These are phyloP conservation scores for Octonoba sinensis DNA, from an alignment of 2,888 invertebrate genomes.

Conservation along the genomic window DNA sequence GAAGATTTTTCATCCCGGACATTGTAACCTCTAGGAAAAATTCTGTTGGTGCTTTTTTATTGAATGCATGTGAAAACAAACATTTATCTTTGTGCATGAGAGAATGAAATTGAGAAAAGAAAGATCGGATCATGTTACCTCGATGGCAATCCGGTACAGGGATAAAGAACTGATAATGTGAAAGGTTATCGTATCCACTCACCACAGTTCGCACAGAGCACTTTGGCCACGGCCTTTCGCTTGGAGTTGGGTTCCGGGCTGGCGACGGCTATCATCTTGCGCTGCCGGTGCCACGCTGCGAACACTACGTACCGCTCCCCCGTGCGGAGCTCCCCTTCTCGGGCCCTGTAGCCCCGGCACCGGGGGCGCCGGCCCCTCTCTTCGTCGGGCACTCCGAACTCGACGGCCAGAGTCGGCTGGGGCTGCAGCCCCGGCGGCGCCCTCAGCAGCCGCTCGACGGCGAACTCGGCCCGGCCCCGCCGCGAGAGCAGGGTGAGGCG, in stretches of 20 bases:
- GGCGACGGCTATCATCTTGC: slow-evolving; percentile 49
- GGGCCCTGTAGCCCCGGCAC: slow-evolving; percentile 35
- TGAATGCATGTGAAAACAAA: no score
- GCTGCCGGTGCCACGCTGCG: slow-evolving; percentile 33
- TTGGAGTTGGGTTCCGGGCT: slow-evolving; percentile 47
- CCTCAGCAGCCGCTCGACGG: slow-evolving; percentile 31
- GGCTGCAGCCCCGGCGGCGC: slow-evolving; percentile 27
- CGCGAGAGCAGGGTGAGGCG: slow-evolving; percentile 20
- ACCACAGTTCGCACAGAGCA: slow-evolving; percentile 58
- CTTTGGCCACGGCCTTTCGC: slow-evolving; percentile 37
- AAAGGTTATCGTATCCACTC: slow-evolving; percentile 40
- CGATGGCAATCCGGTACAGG: no score
- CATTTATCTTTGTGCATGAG: no score
- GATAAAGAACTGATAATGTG: no score
- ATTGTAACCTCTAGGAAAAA: no score
- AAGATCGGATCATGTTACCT: no score
- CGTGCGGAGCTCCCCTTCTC: not conserved
- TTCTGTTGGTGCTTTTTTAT: no score
- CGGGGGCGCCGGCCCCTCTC: slow-evolving; percentile 15
- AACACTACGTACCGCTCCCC: slow-evolving; percentile 46
- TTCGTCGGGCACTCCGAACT: slow-evolving; percentile 32
- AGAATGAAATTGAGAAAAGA: no score
- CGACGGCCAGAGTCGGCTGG: slow-evolving; percentile 9
- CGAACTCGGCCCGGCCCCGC: slow-evolving; percentile 28
- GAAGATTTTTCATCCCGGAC: no score